Evolutionary conservation across 2,888 invertebrate species (phyloP), one percentile per base, ranked within the genome.

Genomic region (Pammene fasciana): DNA sequence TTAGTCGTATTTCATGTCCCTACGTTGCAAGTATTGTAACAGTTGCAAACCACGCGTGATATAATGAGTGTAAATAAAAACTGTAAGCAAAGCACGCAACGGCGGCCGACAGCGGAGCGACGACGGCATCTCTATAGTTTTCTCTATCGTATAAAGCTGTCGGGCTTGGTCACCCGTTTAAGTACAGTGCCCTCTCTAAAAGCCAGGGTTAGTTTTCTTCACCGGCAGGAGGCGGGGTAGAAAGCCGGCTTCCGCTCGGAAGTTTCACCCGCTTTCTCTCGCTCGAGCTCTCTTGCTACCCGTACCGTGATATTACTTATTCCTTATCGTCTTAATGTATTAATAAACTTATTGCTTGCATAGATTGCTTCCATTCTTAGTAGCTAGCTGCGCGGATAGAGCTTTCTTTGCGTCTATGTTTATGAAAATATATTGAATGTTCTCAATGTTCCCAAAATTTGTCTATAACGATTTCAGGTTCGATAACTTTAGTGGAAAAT

Each of bases 251-350:
- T 90, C 90, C 91, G 90, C 82, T 88, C 84, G 85, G 86, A 86
- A 87, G 89, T 91, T 91, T 90, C 90, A 82, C 89, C 84, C 78
- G 89, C 90, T 92, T 92, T 92, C 91, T 87, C 90, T 88, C 77
- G 82, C 80, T 75, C 75, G 64, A 48, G 60, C 71, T 46, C 57
- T 56, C 74, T 75, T 72, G 74, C 75, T 77, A 76, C 75, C 78
- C 72, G 77, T 84, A 82, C 78, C 72, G 76, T 84, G 81, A 83
- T 84, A 81, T 82, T 80, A 82, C 80, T 82, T 80, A 82, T 80
- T 82, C 79, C 78, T 79, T 68, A 68, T 60, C 52, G 43, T 26
- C 48, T 66, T 71, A 67, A 71, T 68, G 71, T 73, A 65, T 73
- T 65, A 68, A 71, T 65, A 65, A 48, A 70, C 67, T 59, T 70